A percentile compares a stretch with the other conserved stretches of the same genome.
Evolutionary conservation across 2,888 invertebrate species (phyloP).

Genomic region (Hesperia comma): DNA sequence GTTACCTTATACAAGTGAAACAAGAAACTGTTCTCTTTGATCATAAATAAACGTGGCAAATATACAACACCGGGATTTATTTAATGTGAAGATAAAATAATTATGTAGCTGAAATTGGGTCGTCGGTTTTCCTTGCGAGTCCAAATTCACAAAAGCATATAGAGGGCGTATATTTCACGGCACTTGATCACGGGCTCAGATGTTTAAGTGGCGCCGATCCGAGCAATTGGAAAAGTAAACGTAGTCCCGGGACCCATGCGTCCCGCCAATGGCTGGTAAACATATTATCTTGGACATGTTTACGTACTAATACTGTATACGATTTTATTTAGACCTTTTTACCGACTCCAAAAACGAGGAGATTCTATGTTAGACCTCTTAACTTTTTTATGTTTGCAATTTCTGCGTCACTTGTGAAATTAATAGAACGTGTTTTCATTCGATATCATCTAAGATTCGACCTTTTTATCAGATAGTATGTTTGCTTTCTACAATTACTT

Average conservation of each 20-base stretch:
- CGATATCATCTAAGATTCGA: too few relatives aligned
- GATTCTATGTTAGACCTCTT: too few relatives aligned
- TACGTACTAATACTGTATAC: neutral
- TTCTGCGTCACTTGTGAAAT: too few relatives aligned
- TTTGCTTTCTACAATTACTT: too few relatives aligned
- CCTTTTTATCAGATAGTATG: too few relatives aligned
- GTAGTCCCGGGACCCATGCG: neutral
- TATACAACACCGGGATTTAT: neutral
- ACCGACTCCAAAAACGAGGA: too few relatives aligned
- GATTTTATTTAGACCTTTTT: too few relatives aligned
- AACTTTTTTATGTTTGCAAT: too few relatives aligned
- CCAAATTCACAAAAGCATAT: neutral
- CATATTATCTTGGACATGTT: neutral
- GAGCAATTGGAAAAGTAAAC: neutral
- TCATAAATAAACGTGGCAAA: too few relatives aligned
- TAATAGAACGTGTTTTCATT: too few relatives aligned
- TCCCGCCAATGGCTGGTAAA: neutral
- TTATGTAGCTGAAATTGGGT: neutral
- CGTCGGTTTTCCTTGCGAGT: neutral
- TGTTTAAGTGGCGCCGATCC: slow-evolving; percentile 6
- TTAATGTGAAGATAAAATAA: neutral
- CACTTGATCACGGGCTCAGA: slow-evolving; percentile 9
- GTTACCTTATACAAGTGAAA: too few relatives aligned
- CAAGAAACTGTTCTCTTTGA: too few relatives aligned
- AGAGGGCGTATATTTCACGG: neutral